Percentiles rank a stretch among this genome's conserved stretches.
Evolutionary conservation across 2,113 vertebrate species (phyloP).

Genomic region (Microcebus ravelobensis): DNA sequence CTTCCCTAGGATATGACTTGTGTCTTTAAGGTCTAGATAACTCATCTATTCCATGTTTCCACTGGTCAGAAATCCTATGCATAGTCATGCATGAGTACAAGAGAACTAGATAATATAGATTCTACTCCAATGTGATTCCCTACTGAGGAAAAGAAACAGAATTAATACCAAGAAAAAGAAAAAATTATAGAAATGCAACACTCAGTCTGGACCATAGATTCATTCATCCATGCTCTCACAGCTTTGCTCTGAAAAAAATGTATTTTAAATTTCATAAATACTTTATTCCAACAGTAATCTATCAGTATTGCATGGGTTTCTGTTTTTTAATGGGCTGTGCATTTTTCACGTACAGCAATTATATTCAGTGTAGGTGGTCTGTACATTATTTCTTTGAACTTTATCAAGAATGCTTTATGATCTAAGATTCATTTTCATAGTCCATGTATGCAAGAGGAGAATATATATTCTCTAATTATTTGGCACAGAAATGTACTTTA

Average conservation of each 20-base stretch:
- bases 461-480: background rate
- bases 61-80: background rate
- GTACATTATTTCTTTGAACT: background rate
- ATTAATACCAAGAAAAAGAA: background rate
- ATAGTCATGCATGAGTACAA: background rate
- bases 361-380: background rate
- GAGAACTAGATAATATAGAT: background rate
- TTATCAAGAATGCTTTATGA: background rate
- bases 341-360: background rate
- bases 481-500: background rate
- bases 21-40: background rate
- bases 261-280: background rate
- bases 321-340: background rate
- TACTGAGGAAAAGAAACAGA: background rate
- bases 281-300: background rate
- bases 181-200: background rate
- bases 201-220: background rate
- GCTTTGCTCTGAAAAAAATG: background rate
- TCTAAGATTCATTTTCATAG: background rate
- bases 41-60: background rate
- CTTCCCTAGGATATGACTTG: accelerated
- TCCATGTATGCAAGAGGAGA: background rate
- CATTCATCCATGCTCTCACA: background rate
- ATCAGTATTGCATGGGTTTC: background rate
- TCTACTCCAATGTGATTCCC: too few species aligned